phyloP scores from a whole-genome alignment of 2,888 invertebrate species.

The Philereme transversata region DNA sequence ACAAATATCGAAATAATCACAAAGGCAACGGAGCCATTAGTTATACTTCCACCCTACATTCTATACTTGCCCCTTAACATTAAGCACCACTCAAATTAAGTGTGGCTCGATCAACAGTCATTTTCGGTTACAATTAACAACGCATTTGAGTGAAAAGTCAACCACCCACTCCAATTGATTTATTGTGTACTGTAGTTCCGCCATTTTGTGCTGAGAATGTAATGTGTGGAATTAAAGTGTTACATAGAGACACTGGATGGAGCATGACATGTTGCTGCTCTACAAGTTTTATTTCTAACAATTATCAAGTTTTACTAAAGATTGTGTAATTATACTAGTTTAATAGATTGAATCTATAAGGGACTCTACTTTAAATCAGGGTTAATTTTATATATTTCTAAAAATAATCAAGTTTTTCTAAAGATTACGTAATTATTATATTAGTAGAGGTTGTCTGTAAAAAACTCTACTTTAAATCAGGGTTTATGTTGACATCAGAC shows the following conservation, averaged over 20 bases:
- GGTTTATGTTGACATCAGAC: too few relatives aligned
- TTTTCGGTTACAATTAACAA: constrained; percentile 85
- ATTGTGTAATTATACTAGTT: too few relatives aligned
- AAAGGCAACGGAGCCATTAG: constrained; percentile 72
- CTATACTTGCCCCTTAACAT: constrained; percentile 58
- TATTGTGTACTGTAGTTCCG: constrained; percentile 80
- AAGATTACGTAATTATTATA: too few relatives aligned
- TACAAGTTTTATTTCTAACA: too few relatives aligned
- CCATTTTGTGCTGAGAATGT: constrained; percentile 76
- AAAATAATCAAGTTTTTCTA: too few relatives aligned
- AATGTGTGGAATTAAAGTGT: constrained; percentile 46
- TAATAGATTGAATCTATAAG: too few relatives aligned
- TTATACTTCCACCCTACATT: constrained; percentile 57
- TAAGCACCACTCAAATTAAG: constrained; percentile 83
- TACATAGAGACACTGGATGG: constrained; percentile 30
- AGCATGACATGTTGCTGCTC: constrained; percentile 5
- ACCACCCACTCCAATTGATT: constrained; percentile 85
- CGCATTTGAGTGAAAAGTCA: constrained; percentile 84
- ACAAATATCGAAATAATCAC: constrained; percentile 70
- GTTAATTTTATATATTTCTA: too few relatives aligned
- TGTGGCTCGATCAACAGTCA: constrained; percentile 84
- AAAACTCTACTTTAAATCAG: too few relatives aligned
- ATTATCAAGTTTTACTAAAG: too few relatives aligned
- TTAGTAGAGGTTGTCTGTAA: too few relatives aligned
- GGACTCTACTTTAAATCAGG: too few relatives aligned